phyloP scores from a whole-genome alignment of 2,113 vertebrate genomes.

The Ceyx margarethae region DNA sequence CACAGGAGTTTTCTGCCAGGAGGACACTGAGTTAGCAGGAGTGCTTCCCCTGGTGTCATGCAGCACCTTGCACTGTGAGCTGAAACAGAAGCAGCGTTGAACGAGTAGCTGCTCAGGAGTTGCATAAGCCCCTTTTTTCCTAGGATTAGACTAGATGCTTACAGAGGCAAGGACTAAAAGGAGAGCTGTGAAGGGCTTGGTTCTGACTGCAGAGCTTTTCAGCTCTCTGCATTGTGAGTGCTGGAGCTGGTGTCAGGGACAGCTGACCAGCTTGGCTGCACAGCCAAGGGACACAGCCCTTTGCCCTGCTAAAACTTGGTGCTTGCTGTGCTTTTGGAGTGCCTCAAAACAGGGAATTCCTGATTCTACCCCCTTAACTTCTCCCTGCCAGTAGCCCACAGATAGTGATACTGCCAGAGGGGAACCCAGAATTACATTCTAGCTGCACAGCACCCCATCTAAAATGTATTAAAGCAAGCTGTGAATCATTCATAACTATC shows the following conservation, averaged over 20 bases:
- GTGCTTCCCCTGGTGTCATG: background rate
- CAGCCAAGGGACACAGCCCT: background rate
- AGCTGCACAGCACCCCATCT: background rate
- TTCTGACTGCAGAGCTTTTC: background rate
- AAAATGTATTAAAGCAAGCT: background rate
- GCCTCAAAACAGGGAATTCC: background rate
- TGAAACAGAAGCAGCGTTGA: background rate
- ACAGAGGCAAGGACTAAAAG: background rate
- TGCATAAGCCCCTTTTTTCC: background rate
- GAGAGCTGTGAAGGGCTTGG: background rate
- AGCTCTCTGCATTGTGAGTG: background rate
- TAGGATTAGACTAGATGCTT: background rate
- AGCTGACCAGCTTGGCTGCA: background rate
- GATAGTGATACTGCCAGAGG: background rate
- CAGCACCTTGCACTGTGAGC: background rate
- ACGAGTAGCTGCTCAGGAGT: background rate
- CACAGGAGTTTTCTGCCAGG: background rate
- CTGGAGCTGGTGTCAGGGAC: background rate
- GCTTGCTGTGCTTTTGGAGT: background rate
- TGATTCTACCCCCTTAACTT: background rate
- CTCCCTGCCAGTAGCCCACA: background rate
- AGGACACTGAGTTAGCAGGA: background rate
- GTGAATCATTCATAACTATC: background rate
- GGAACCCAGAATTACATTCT: background rate
- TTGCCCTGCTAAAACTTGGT: background rate